phyloP scores from a whole-genome alignment of 2,888 invertebrate species.

The Cephalotes varians region DNA sequence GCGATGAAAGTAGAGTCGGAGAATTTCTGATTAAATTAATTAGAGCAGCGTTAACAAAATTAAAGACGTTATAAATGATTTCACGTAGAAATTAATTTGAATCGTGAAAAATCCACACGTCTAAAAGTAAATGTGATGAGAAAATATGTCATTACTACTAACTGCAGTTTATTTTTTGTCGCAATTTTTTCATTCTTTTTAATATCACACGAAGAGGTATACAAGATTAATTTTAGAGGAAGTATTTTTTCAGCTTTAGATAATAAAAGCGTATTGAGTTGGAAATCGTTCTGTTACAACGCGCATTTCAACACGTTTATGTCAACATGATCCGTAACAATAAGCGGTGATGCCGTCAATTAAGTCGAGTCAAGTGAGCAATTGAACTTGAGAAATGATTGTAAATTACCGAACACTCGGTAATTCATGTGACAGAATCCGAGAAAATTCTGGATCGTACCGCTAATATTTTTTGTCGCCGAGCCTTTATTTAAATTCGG shows the following conservation, averaged over 20 bases:
- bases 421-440: slow-evolving; percentile 46
- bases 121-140: background rate
- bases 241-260: background rate
- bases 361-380: slow-evolving; percentile 76
- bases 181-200: background rate
- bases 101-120: background rate
- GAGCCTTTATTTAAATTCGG: too few species aligned
- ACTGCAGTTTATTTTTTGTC: background rate
- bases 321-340: slow-evolving; percentile 17
- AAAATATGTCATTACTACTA: slow-evolving; percentile 3
- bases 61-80: slow-evolving; percentile 8
- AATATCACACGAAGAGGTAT: background rate
- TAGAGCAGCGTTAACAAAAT: background rate
- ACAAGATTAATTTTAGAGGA: background rate
- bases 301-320: background rate
- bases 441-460: slow-evolving; percentile 16
- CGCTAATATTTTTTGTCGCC: background rate
- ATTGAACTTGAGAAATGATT: slow-evolving; percentile 79
- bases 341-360: slow-evolving; percentile 50
- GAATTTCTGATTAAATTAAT: background rate
- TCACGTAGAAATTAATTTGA: background rate
- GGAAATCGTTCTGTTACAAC: slow-evolving; percentile 21
- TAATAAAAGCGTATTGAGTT: background rate
- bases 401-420: slow-evolving; percentile 67
- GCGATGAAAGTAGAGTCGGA: background rate